Evolutionary conservation across 1,140 invertebrate species (phyloP), one percentile per base, ranked within the genome.

Genomic region (Philotrypesis tridentata): DNA sequence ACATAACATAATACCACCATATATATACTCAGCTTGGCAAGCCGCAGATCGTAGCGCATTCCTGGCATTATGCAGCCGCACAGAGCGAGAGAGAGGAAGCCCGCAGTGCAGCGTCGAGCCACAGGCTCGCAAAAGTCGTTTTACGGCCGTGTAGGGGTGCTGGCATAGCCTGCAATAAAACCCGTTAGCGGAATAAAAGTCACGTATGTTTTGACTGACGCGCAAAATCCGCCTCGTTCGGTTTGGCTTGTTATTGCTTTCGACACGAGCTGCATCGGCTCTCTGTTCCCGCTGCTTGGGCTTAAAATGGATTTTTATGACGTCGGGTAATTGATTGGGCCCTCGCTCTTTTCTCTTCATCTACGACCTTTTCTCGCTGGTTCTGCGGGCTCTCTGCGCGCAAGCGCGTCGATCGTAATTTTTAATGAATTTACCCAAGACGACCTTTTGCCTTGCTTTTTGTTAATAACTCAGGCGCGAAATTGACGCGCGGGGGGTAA

Each of bases 201-300:
- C 84, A 84, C 82, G 83, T 85, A 83, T 86, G 82, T 86, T 86
- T 85, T 85, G 85, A 86, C 85, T 82, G 84, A 85, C 80, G 80
- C 83, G n/a, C 27, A 80, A 81, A 80, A 76, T 79, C 71, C 80
- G 74, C 23, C 74, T 77, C 73, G 17, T 75, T 76, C 29, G 37
- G 17, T 68, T 79, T 29, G 31, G 67, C 29, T 79, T 83, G 73
- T 80, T 80, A 83, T 83, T 83, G 73, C 77, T 84, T 83, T 84
- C 48, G 70, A 79, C 75, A 74, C 79, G 71, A 82, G 81, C 70
- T 23, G n/a, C 27, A 68, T 29, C 60, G 61, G 48, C 48, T 55
- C 48, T 55, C 29, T 25, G 67, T 21, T 33, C 33, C 29, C 21
- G 14, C 17, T 21, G 33, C 17, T 2, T 23, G 25, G n/a, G 40